A percentile compares a stretch with the other conserved stretches of the same genome.
Conservation (phyloP, 2,113 vertebrate genomes). For the Aspidoscelis tigris region DNA sequence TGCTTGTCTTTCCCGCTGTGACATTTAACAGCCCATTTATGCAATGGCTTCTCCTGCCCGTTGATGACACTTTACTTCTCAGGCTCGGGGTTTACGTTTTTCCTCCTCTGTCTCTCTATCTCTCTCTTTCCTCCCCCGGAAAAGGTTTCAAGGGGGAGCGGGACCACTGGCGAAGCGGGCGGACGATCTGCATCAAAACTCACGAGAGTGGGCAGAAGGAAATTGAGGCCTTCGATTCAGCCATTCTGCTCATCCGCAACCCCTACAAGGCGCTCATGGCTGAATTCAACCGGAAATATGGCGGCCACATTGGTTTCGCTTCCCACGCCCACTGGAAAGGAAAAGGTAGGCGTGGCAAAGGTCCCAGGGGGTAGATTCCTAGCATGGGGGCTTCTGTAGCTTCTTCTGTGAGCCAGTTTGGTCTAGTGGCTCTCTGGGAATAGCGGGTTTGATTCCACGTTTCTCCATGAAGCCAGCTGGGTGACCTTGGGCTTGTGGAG, state of each 20-base stretch:
- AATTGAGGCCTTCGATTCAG: constrained; percentile 90
- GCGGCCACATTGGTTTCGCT: constrained; percentile 94
- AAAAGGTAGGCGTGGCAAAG: constrained; percentile 81
- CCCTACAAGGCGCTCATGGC: constrained; percentile 98
- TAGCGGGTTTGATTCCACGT: too few species aligned
- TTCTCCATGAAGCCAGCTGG: too few species aligned
- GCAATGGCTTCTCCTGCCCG: too few species aligned
- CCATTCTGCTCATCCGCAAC: constrained; percentile 93
- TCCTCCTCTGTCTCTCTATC: fast-evolving
- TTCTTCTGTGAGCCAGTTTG: too few species aligned
- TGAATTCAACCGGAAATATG: constrained; percentile 97
- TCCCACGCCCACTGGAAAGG: constrained; percentile 95
- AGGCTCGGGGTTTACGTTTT: fast-evolving
- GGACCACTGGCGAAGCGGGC: constrained; percentile 94
- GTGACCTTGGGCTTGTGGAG: too few species aligned
- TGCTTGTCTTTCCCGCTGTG: too few species aligned
- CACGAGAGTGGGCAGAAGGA: constrained; percentile 96
- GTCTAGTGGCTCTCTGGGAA: too few species aligned
- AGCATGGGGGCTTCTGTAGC: background rate
- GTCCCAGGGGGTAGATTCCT: background rate
- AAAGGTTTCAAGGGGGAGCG: constrained; percentile 96
- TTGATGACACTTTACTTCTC: background rate
- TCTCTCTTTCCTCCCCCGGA: fast-evolving
- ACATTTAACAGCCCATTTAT: too few species aligned
- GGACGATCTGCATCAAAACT: constrained; percentile 95